Conservation (phyloP, 1,140 invertebrate species). For the Zaprionus ghesquierei region DNA sequence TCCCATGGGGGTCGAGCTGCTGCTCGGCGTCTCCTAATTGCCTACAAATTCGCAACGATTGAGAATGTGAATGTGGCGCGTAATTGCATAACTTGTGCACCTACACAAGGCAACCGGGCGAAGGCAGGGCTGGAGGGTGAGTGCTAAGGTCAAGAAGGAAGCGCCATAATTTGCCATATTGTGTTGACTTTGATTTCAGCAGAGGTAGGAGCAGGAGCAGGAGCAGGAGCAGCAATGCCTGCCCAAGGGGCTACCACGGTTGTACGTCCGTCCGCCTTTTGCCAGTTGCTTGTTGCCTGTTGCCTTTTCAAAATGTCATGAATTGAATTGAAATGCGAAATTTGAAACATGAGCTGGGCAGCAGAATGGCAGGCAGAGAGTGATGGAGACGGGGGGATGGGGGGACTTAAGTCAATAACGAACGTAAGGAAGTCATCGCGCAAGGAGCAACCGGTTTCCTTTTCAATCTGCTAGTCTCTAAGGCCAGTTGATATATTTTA, state of each 20-base stretch:
- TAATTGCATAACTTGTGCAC: conserved; percentile 74
- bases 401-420: conserved; percentile 59
- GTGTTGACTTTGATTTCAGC: conserved; percentile 50
- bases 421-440: conserved; percentile 46
- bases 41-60: conserved; percentile 49
- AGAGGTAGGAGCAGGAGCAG: neutral
- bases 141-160: conserved; percentile 69
- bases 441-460: conserved; percentile 58
- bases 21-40: conserved; percentile 41
- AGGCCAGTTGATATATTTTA: conserved; percentile 45
- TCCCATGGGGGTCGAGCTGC: neutral
- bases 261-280: neutral
- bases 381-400: neutral
- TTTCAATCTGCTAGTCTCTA: conserved; percentile 29
- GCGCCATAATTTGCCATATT: conserved; percentile 76
- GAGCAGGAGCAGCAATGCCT: neutral
- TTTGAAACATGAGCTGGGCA: conserved; percentile 34
- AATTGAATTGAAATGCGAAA: conserved; percentile 55
- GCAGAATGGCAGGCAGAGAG: neutral
- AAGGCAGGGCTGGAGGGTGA: neutral
- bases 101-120: neutral
- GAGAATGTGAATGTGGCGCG: conserved; percentile 48
- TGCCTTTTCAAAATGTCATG: conserved; percentile 53
- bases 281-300: conserved; percentile 1
- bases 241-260: conserved; percentile 4